Base-by-base conservation (phyloP, 2,888 invertebrate species). In the Parnassius orleans region DNA sequence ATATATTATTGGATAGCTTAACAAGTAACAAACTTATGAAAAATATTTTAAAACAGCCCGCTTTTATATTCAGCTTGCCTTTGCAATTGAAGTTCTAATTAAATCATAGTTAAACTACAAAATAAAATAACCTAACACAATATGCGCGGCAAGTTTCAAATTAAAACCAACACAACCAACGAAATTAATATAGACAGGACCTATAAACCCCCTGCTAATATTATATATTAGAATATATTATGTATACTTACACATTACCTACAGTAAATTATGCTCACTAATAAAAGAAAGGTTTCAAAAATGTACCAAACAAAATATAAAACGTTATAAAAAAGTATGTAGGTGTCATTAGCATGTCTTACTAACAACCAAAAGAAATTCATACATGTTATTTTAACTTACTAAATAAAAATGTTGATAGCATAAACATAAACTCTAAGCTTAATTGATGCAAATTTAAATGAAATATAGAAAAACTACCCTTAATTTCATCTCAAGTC, bases 251-350 rank as follows among this genome's bases (percentile, higher is more conserved):
- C 9, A 48, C 5, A 10, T 53, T 41, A 60, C 48, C 53, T 0
- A 48, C 24, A 15, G 44, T 60, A 3, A 60, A 53, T 33, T n/a
- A 52, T 57, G 59, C 53, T 60, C 15, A 47, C 53, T 44, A 46
- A 46, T 43, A 11, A 47, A 10, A 19, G 46, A 33, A 24, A 53
- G 15, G n/a, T 50, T 42, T 53, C 42, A 33, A 53, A 47, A n/a
- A 50, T 60, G 24, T 50, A 61, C 41, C 56, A 56, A 54, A 61
- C 52, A 56, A 61, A 61, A 61, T 46, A 46, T 46, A 51, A 12
- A 7, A 50, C 24, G n/a, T 11, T 33, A n/a, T 33, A 44, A 33
- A 44, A 33, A 33, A 61, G 15, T 43, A 7, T 33, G 50, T 54
- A 43, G n/a, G 55, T 33, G 42, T 10, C 50, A 41, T 24, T 46